A percentile compares a stretch with the other conserved stretches of the same genome.
Evolutionary conservation across 2,113 vertebrate species (phyloP).

Genomic region (Hystrix cristata): DNA sequence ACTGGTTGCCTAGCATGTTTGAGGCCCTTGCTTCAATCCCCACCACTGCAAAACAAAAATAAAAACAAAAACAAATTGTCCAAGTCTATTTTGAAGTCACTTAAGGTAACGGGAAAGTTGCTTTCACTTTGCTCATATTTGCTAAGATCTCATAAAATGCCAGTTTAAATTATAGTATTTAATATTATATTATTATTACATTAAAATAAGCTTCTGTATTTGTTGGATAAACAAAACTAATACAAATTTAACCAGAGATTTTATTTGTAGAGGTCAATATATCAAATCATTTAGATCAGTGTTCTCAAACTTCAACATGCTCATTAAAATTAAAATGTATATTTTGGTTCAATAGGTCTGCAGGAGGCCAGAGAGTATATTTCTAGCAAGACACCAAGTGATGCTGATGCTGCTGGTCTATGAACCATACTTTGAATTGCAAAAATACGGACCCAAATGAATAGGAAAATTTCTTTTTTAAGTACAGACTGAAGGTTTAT

Average conservation of each 20-base stretch:
- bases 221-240: not conserved
- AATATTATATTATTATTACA: not conserved
- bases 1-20: not conserved
- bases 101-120: not conserved
- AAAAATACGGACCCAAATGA: slow-evolving; percentile 21
- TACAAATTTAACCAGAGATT: slow-evolving; percentile 21
- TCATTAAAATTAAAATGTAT: slow-evolving; percentile 26
- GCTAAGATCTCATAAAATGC: not conserved
- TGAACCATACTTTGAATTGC: not conserved
- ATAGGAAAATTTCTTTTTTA: not conserved
- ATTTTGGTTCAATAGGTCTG: not conserved
- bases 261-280: not conserved
- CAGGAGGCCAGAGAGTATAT: not conserved
- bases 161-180: slow-evolving; percentile 48
- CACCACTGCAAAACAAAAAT: not conserved
- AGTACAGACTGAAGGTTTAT: not conserved
- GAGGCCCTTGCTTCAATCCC: not conserved
- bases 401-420: not conserved
- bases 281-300: slow-evolving; percentile 25
- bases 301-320: not conserved
- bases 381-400: slow-evolving; percentile 18
- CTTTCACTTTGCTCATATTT: slow-evolving; percentile 18
- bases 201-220: not conserved
- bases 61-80: not conserved
- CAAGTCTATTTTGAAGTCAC: not conserved